Evolutionary conservation across 2,797 vertebrate genomes (phyloP).

Genomic region (Natrix natrix): DNA sequence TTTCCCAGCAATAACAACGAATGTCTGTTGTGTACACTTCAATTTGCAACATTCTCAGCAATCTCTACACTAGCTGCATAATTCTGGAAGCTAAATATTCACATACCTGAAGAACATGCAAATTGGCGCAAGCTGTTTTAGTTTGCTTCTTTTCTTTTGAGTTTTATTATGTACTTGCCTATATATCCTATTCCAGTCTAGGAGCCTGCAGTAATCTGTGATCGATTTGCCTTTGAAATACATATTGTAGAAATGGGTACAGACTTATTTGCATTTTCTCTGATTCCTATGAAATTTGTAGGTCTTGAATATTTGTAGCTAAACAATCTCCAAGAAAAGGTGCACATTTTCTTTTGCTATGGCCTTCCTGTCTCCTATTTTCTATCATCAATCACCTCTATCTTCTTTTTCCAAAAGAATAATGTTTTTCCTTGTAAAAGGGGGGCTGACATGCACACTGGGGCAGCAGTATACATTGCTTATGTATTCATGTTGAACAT

Average conservation of each 20-base stretch:
- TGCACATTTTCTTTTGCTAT: neutral
- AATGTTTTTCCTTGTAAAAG: neutral
- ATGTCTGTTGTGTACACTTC: neutral
- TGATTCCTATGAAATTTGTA: neutral
- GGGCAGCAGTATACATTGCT: neutral
- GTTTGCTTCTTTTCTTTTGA: neutral
- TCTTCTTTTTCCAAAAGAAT: neutral
- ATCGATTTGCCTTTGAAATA: neutral
- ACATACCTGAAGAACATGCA: neutral
- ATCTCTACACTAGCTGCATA: neutral
- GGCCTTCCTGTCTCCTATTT: neutral
- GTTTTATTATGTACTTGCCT: neutral
- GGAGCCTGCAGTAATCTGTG: neutral
- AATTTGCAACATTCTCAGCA: neutral
- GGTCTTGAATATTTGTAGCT: neutral
- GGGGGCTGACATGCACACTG: neutral
- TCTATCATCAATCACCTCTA: neutral
- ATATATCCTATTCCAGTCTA: neutral
- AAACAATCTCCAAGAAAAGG: neutral
- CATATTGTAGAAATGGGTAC: neutral
- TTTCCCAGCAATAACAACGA: neutral
- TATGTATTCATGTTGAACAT: neutral
- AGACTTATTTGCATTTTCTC: neutral
- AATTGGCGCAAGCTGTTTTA: neutral
- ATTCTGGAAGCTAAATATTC: neutral